Evolutionary conservation across 2,888 invertebrate species (phyloP), one percentile per base, ranked within the genome.

Genomic region (Lordiphosa andalusiaca): DNA sequence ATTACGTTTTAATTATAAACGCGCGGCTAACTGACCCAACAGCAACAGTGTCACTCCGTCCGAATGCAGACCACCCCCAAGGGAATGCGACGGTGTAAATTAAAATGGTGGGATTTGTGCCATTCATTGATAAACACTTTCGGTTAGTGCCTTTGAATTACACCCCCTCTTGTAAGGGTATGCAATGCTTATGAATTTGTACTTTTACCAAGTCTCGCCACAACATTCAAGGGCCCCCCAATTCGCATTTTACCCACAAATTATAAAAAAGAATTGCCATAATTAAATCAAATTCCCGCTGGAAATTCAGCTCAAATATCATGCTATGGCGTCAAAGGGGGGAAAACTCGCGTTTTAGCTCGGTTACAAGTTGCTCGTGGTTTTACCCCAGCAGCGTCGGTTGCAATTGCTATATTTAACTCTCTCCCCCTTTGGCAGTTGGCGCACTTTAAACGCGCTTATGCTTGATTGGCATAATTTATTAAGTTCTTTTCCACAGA

Each of bases 1-100:
- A 82, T 84, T 83, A 80, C 63, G 72, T 70, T 80, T 83, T 80
- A 84, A 83, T 83, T 84, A 78, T 82, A 74, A 83, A 58, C 71
- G 74, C 67, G 81, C 81, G 56, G 64, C 73, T 76, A 75, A 61
- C 76, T 69, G 63, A 38, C 49, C 55, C 53, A 56, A 13, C 46
- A 57, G 54, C 55, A 60, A 60, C 49, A 44, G 46, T 62, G 63
- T 58, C 65, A 65, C 13, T 46, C 37, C 38, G 6, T 36, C 25
- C 33, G 9, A 40, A 33, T 46, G 12, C 44, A 25, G 6, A 2
- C 30, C 46, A 49, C 33, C 30, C 46, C 53, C 33, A 60, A 62
- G 53, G 53, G 56, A 66, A 51, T 51, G 30, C 59, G 30, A 9
- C 30, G 30, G 9, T 25, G 25, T 6, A 23, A 5, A 23, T 23